phyloP scores from a whole-genome alignment of 1,140 invertebrate genomes.

The Mycetomoellerius zeteki region DNA sequence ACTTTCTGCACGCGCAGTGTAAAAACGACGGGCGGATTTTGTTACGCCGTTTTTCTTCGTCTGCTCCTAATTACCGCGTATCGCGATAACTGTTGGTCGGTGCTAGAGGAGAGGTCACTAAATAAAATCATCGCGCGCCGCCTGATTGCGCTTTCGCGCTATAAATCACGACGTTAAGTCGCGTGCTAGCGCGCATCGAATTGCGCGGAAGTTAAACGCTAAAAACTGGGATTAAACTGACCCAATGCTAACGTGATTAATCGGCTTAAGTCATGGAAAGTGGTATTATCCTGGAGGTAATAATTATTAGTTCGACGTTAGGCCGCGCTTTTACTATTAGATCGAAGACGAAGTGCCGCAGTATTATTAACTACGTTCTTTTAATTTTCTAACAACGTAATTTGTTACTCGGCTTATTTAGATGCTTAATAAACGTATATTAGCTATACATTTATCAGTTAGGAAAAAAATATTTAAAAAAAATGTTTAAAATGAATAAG shows the following conservation, averaged over 20 bases:
- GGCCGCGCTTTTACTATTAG: slow-evolving; percentile 17
- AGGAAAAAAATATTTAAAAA: neutral
- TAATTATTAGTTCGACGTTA: slow-evolving; percentile 47
- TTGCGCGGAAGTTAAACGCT: slow-evolving; percentile 56
- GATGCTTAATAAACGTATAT: slow-evolving; percentile 18
- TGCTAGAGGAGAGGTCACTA: slow-evolving; percentile 26
- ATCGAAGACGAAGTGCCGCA: neutral
- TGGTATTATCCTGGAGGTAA: slow-evolving; percentile 38
- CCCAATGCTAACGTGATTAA: slow-evolving; percentile 54
- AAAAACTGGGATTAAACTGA: slow-evolving; percentile 56
- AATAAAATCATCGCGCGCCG: slow-evolving; percentile 56
- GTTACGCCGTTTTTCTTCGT: slow-evolving; percentile 50
- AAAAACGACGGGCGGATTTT: slow-evolving; percentile 46
- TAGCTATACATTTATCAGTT: neutral
- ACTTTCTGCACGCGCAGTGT: slow-evolving; percentile 1
- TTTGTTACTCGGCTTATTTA: slow-evolving; percentile 8
- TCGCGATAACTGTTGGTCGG: slow-evolving; percentile 36
- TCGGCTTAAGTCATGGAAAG: slow-evolving; percentile 33
- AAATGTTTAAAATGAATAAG: neutral
- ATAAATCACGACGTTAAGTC: slow-evolving; percentile 52
- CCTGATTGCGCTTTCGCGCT: slow-evolving; percentile 53
- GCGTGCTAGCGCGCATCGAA: slow-evolving; percentile 45
- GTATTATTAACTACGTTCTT: slow-evolving; percentile 18
- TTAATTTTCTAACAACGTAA: neutral
- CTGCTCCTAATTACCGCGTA: slow-evolving; percentile 38